These are phyloP conservation scores for Hydractinia echinata DNA, from an alignment of 30 jellyfish, hydroid and myxozoan genomes.

Conservation along the genomic window DNA sequence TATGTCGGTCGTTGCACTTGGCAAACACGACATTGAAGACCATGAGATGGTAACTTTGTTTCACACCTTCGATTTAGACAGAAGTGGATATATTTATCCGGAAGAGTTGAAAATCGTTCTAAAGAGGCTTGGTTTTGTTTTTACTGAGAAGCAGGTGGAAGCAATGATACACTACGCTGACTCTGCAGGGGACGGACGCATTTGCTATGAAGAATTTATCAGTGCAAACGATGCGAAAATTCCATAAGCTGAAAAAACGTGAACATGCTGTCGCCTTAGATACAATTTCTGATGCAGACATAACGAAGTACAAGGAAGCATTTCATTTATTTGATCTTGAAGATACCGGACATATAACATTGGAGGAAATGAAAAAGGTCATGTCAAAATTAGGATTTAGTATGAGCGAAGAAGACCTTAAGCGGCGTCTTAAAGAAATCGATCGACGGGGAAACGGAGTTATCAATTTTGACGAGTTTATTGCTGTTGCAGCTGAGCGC, in stretches of 20 bases:
- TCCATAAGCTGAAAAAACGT: background rate
- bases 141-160: slow-evolving; percentile 12
- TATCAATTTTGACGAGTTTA: slow-evolving; percentile 13
- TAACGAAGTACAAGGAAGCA: background rate
- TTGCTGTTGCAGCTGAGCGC: background rate
- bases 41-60: slow-evolving; percentile 9
- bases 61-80: slow-evolving; percentile 9
- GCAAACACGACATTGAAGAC: background rate
- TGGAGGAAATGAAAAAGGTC: background rate
- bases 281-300: background rate
- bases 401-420: background rate
- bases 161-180: slow-evolving; percentile 18
- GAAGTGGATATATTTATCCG: slow-evolving; percentile 1
- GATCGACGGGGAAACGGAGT: slow-evolving; percentile 4
- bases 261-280: background rate
- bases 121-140: slow-evolving; percentile 7
- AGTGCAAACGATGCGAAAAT: background rate
- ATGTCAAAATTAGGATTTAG: background rate
- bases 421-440: background rate
- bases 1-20: background rate
- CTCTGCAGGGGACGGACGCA: slow-evolving; percentile 24
- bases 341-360: background rate
- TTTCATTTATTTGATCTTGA: slow-evolving; percentile 10
- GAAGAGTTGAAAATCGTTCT: slow-evolving; percentile 14
- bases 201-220: slow-evolving; percentile 2